Base-by-base conservation (phyloP, 1,140 invertebrate genomes). In the Drosophila biarmipes region DNA sequence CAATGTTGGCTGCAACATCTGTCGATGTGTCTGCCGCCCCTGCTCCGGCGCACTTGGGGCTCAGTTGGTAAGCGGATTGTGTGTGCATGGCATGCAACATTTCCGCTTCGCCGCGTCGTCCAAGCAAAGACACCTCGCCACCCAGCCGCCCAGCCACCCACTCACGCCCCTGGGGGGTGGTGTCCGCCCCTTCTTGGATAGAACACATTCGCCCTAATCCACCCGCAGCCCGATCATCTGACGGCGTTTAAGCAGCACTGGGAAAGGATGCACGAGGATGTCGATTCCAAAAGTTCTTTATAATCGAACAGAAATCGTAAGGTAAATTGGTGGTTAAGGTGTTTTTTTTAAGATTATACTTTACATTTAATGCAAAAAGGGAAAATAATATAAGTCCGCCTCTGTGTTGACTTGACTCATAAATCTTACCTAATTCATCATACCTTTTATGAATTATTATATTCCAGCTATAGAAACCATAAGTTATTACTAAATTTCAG, bases 41-140 rank as follows among this genome's bases (percentile, higher is more conserved):
- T 37, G 10, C 14, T 35, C 12, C 7, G 12, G 14, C 40, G 40
- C 19, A 42, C 52, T 57, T 37, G 38, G 59, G 29, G 29, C 29
- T 31, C 29, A 31, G 29, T 31, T 31, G 29, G 29, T 37, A 67
- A 53, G 67, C 63, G 51, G 54, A 57, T 53, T 59, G 57, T 55
- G 55, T 49, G 54, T 64, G 64, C 75, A 63, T 72, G 73, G 68
- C 73, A 72, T 76, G 73, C 73, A 61, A 72, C 66, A 72, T 71
- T 72, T 75, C 45, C 66, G 58, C 66, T 38, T 76, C 45, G 58
- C 31, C 59, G 51, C 54, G 52, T 11, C 40, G 29, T 31, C 8
- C 8, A 4, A 42, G 40, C 19, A 42, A 15, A 17, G 14, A 3
- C 24, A 5, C 37, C 64, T 5, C 24, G 24, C 37, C 64, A 15